Base-by-base conservation (phyloP, 1,140 invertebrate genomes). In the Meloidogyne floridensis region DNA sequence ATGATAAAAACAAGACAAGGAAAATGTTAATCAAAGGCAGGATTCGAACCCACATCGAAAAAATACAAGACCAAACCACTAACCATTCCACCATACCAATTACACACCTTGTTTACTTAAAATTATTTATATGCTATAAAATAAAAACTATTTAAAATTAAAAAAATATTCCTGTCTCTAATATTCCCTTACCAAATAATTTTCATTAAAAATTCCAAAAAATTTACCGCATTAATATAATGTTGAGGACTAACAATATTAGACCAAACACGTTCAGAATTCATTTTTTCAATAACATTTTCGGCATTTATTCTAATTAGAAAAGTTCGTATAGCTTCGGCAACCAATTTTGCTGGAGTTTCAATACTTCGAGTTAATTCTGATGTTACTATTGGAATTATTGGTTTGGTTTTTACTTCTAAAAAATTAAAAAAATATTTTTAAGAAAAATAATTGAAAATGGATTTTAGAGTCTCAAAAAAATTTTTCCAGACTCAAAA, bases 261-360 rank as follows among this genome's bases (percentile, higher is more conserved):
- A 15, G 84, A 89, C 88, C 88, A 89, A 71, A 82, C 86, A 54
- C 88, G 69, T 53, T 87, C 89, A 51, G 84, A 73, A 80, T 89
- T 89, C 88, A 89, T 89, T n/a, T 76, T 80, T 53, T 89, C 88
- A 54, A 90, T 84, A 18, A 90, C 82, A 43, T 71, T 80, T 8
- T 85, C 83, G 8, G 84, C 81, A 20, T 82, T 53, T 15, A 88
- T 85, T 18, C 86, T 70, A 2, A 56, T 15, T 69, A 90, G 59
- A 13, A 87, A 70, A 10, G 86, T 77, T 47, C 83, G 83, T 15
- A 89, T 42, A 3, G 81, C 77, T 56, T 85, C 53, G 10, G 81
- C 78, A 65, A 88, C 86, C 75, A 89, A 65, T 11, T 81, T 84
- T 3, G 88, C 89, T 13, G 88, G 88, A 11, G 82, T 83, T 20